Percentiles rank a stretch among this genome's conserved stretches.
Evolutionary conservation across 2,797 vertebrate genomes (phyloP).

Genomic region (Schizothorax lantsangensis): DNA sequence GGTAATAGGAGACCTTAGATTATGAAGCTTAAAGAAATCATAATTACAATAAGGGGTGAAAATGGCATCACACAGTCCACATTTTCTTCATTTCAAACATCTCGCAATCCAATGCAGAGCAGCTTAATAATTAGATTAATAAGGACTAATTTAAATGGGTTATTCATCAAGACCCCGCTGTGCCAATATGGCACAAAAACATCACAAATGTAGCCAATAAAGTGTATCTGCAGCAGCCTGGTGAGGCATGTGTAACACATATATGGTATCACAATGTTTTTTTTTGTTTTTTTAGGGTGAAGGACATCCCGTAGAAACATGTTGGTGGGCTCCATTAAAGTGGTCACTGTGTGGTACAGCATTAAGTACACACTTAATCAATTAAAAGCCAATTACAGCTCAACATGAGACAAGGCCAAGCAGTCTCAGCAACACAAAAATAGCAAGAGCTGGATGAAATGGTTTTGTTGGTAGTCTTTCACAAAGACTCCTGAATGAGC

Average conservation of each 20-base stretch:
- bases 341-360: background rate
- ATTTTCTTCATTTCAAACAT: background rate
- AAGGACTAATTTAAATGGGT: background rate
- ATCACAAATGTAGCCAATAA: background rate
- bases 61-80: background rate
- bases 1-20: background rate
- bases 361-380: background rate
- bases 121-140: background rate
- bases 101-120: background rate
- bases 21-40: constrained; percentile 8
- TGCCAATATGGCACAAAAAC: background rate
- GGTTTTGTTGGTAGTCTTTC: background rate
- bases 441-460: background rate
- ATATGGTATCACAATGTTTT: background rate
- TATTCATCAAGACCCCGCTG: background rate
- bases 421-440: background rate
- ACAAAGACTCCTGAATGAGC: background rate
- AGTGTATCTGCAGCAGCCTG: background rate
- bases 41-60: background rate
- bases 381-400: background rate
- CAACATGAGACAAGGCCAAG: background rate
- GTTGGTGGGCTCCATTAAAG: background rate
- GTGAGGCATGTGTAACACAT: background rate
- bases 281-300: background rate
- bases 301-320: background rate